These are phyloP conservation scores for Acanthis flammea DNA, from an alignment of 2,797 vertebrate species.

Conservation along the genomic window DNA sequence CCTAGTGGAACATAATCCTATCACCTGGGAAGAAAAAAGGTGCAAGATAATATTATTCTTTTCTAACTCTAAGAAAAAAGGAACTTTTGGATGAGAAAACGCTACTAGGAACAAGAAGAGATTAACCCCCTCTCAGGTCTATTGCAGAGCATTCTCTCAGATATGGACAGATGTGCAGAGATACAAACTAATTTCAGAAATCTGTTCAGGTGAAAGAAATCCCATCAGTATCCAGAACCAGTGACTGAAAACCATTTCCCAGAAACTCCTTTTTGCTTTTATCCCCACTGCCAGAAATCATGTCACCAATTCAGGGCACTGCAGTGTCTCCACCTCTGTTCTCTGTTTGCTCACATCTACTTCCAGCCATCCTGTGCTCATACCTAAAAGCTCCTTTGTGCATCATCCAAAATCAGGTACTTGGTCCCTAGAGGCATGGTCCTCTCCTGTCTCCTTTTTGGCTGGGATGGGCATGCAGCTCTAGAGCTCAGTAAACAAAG, in stretches of 20 bases:
- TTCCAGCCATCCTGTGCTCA: not conserved
- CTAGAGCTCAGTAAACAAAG: not conserved
- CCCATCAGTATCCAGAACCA: not conserved
- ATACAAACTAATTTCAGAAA: not conserved
- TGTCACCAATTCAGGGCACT: not conserved
- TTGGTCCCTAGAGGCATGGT: not conserved
- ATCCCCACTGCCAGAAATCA: not conserved
- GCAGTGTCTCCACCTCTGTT: not conserved
- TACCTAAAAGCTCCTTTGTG: not conserved
- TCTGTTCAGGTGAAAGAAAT: not conserved
- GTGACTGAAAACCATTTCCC: not conserved
- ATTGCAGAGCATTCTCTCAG: not conserved
- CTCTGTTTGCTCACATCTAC: not conserved
- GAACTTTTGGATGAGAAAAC: not conserved
- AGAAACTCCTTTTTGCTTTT: not conserved
- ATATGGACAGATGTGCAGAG: not conserved
- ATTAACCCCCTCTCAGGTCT: not conserved
- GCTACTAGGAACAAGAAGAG: not conserved
- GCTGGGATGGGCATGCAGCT: not conserved
- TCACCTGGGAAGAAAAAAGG: not conserved
- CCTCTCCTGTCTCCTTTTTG: not conserved
- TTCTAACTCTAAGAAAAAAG: not conserved
- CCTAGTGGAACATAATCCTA: constrained; percentile 1
- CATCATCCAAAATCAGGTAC: not conserved
- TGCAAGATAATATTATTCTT: constrained; percentile 11